phyloP scores from a whole-genome alignment of 2,888 invertebrate genomes.

The Heteromyza rotundicornis region DNA sequence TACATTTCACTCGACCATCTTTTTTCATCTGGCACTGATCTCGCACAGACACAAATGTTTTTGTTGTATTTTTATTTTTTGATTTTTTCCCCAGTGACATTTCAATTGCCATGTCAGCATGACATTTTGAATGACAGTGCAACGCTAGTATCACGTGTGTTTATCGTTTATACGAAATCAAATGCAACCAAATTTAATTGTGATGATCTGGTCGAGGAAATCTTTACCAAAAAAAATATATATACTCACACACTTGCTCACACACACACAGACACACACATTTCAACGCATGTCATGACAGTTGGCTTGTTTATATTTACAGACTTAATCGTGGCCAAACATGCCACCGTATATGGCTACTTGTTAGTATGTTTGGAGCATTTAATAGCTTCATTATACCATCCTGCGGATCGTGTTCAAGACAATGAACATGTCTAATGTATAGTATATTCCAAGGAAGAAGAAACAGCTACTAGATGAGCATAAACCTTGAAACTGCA shows the following conservation, averaged over 20 bases:
- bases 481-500: too few relatives aligned
- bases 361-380: not conserved
- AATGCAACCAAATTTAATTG: not conserved
- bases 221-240: too few relatives aligned
- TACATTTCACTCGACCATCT: too few relatives aligned
- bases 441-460: too few relatives aligned
- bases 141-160: not conserved
- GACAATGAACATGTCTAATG: too few relatives aligned
- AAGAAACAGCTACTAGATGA: too few relatives aligned
- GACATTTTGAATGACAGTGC: constrained; percentile 7
- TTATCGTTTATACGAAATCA: not conserved
- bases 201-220: not conserved
- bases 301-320: not conserved
- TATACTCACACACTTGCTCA: too few relatives aligned
- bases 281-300: not conserved
- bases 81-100: not conserved
- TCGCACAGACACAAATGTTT: too few relatives aligned
- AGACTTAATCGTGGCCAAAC: not conserved
- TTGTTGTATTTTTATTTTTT: too few relatives aligned
- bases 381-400: not conserved
- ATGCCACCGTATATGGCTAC: not conserved
- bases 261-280: too few relatives aligned
- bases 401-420: too few relatives aligned
- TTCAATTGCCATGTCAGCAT: constrained; percentile 16
- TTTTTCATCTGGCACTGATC: too few relatives aligned